Percentiles rank a stretch among this genome's conserved stretches.
Evolutionary conservation across 2,113 vertebrate genomes (phyloP).

Genomic region (Sakesphorus luctuosus): DNA sequence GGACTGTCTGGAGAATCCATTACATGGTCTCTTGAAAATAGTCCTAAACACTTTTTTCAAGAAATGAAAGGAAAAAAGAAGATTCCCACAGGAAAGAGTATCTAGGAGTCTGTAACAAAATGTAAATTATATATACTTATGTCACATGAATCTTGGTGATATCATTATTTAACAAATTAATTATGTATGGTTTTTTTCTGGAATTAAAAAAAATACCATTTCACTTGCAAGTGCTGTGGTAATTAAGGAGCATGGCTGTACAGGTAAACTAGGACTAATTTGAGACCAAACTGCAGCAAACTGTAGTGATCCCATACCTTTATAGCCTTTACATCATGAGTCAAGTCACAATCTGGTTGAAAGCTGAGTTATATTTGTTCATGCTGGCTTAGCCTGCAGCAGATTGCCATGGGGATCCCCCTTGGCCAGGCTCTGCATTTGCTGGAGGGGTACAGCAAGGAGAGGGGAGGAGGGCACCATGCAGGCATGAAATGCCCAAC

Average conservation of each 20-base stretch:
- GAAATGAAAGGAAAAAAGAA: neutral
- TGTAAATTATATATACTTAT: neutral
- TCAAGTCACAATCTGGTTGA: neutral
- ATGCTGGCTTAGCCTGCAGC: neutral
- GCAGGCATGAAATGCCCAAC: neutral
- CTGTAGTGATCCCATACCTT: neutral
- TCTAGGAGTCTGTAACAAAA: neutral
- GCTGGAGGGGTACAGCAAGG: accelerated
- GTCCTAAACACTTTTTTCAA: neutral
- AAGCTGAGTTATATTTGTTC: neutral
- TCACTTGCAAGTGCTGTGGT: neutral
- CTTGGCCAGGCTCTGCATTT: neutral
- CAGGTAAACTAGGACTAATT: neutral
- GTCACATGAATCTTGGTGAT: neutral
- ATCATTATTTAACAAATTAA: neutral
- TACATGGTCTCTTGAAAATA: neutral
- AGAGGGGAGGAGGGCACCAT: neutral
- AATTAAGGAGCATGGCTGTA: neutral
- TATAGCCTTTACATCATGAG: neutral
- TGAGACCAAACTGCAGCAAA: neutral
- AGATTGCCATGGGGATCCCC: neutral
- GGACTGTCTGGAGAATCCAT: neutral
- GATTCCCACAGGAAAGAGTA: neutral
- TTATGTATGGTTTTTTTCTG: neutral
- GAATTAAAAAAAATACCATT: neutral